A percentile compares a stretch with the other conserved stretches of the same genome.
These are phyloP conservation scores for Brachymystax lenok DNA, from an alignment of 2,797 vertebrate species.

Conservation along the genomic window DNA sequence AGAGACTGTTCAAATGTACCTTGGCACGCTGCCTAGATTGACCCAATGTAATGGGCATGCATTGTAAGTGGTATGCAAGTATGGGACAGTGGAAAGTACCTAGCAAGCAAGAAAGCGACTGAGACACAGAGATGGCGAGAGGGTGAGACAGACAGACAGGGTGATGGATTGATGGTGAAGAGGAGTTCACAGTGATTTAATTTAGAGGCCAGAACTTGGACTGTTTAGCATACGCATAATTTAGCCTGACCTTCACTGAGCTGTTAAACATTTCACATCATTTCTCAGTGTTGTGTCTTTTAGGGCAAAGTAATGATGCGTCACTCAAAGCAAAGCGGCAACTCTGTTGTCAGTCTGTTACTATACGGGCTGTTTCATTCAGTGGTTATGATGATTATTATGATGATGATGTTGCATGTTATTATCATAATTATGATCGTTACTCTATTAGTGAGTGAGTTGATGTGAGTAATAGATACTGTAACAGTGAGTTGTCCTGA, in stretches of 20 bases:
- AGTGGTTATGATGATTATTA: constrained; percentile 8
- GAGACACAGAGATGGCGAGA: neutral
- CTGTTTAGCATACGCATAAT: constrained; percentile 34
- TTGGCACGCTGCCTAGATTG: neutral
- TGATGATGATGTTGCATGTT: neutral
- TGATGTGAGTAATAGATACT: neutral
- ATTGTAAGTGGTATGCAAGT: neutral
- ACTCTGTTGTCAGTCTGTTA: neutral
- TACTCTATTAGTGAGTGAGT: neutral
- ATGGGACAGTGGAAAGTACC: neutral
- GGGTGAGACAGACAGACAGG: neutral
- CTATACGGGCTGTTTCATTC: neutral
- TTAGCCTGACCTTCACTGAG: constrained; percentile 50
- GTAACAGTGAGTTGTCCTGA: too few species aligned
- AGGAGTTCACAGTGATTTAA: constrained; percentile 46
- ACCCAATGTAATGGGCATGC: neutral
- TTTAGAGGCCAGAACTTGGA: constrained; percentile 45
- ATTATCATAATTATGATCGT: neutral
- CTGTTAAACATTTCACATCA: constrained; percentile 39
- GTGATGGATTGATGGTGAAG: constrained; percentile 52
- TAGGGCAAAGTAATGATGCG: constrained; percentile 22
- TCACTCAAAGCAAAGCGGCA: constrained; percentile 15
- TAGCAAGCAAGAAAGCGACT: neutral
- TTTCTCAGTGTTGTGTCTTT: constrained; percentile 37
- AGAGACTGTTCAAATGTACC: neutral